Evolutionary conservation across 2,113 vertebrate genomes (phyloP).

Genomic region (Hyla sarda): DNA sequence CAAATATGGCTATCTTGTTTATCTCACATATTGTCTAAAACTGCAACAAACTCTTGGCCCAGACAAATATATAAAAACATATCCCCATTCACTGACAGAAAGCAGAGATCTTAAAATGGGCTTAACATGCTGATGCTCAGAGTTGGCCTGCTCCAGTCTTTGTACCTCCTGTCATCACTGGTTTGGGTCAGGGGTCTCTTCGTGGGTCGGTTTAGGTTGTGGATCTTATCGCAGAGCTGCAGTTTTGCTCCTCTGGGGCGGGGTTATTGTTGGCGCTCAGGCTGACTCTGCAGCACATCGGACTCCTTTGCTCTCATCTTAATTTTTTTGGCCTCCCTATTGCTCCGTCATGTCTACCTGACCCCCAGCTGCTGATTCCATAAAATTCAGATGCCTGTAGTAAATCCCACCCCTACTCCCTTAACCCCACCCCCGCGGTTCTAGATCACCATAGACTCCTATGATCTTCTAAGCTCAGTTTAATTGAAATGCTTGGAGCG

Average conservation of each 20-base stretch:
- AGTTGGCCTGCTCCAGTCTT: too few species aligned
- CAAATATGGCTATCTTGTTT: too few species aligned
- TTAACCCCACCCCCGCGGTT: neutral
- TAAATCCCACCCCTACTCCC: neutral
- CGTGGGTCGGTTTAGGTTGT: neutral
- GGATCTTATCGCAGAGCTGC: neutral
- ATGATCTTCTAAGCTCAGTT: neutral
- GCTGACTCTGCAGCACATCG: too few species aligned
- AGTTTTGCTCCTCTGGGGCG: neutral
- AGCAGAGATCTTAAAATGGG: too few species aligned
- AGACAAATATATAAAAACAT: too few species aligned
- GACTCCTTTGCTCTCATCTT: neutral
- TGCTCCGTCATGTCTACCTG: neutral
- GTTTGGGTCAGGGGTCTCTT: neutral
- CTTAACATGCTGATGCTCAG: too few species aligned
- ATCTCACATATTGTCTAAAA: too few species aligned
- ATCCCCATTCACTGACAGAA: too few species aligned
- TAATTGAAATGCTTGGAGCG: too few species aligned
- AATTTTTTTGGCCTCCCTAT: neutral
- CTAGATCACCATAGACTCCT: neutral
- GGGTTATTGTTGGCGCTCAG: too few species aligned
- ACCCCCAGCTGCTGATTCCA: neutral
- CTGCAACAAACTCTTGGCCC: too few species aligned
- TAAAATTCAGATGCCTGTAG: neutral
- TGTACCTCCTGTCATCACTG: neutral